Conservation (phyloP, 2,113 vertebrate genomes). For the Anoplopoma fimbria region DNA sequence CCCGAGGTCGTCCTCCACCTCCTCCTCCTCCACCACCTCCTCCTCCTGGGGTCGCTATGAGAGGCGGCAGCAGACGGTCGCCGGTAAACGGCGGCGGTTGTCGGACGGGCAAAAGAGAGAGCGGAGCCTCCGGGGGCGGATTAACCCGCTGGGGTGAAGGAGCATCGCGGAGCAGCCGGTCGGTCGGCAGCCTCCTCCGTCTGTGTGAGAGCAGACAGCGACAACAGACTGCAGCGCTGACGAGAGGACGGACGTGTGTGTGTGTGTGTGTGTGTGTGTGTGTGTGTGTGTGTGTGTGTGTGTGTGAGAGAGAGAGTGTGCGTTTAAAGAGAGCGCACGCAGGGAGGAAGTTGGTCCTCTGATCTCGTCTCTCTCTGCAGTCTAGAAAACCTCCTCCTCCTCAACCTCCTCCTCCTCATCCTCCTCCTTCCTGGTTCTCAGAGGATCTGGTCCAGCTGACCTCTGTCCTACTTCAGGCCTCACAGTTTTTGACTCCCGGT, state of each 20-base stretch:
- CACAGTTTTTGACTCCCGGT: background rate
- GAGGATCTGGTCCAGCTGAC: slow-evolving; percentile 36
- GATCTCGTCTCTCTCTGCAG: slow-evolving; percentile 57
- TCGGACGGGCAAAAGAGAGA: background rate
- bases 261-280: too few relatives aligned
- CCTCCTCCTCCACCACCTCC: slow-evolving; percentile 21
- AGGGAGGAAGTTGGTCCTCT: too few relatives aligned
- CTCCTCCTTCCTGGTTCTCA: background rate
- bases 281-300: too few relatives aligned
- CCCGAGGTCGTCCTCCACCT: slow-evolving; percentile 15
- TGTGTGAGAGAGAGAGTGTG: slow-evolving; percentile 7
- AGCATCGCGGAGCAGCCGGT: slow-evolving; percentile 41
- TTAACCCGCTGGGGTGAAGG: slow-evolving; percentile 42
- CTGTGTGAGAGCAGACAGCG: too few relatives aligned
- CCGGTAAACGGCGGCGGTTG: background rate
- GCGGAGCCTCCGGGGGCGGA: slow-evolving; percentile 12
- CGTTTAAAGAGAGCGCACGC: slow-evolving; percentile 49
- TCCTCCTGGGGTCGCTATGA: background rate
- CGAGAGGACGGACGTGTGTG: too few relatives aligned
- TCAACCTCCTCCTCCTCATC: background rate
- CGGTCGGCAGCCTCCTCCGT: too few relatives aligned
- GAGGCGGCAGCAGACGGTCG: background rate
- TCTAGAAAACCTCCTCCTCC: background rate
- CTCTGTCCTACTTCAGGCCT: slow-evolving; percentile 60
- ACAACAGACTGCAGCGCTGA: too few relatives aligned